Conservation (phyloP, 2,888 invertebrate genomes). For the Parnassius glacialis region DNA sequence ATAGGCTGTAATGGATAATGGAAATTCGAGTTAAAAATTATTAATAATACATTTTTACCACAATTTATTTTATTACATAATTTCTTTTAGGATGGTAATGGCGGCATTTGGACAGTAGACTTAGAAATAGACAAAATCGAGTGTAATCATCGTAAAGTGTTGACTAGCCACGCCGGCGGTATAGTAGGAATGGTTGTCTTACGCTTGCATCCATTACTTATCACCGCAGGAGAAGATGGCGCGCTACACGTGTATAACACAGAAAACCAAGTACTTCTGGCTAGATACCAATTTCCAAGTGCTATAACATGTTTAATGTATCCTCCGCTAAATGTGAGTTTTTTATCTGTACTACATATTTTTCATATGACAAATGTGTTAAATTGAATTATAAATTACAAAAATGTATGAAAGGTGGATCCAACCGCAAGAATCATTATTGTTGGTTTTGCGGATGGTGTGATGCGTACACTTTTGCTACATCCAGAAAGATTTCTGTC, state of each 20-base stretch:
- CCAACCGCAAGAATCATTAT: constrained; percentile 83
- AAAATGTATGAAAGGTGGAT: constrained; percentile 73
- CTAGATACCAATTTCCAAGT: constrained; percentile 78
- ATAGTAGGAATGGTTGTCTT: constrained; percentile 85
- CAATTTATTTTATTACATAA: constrained; percentile 9
- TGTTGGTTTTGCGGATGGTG: constrained; percentile 86
- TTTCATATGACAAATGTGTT: too few relatives aligned
- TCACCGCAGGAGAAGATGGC: constrained; percentile 88
- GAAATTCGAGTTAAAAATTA: too few relatives aligned
- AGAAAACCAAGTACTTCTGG: constrained; percentile 77
- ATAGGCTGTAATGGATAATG: too few relatives aligned
- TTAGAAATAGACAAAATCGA: constrained; percentile 70
- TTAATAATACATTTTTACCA: too few relatives aligned
- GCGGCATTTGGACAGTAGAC: constrained; percentile 84
- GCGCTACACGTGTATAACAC: constrained; percentile 88
- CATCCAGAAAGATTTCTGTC: constrained; percentile 56
- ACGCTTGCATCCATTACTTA: constrained; percentile 85
- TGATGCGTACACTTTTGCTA: constrained; percentile 78
- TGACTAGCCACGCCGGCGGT: constrained; percentile 88
- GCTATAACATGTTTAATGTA: constrained; percentile 83
- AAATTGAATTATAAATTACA: too few relatives aligned
- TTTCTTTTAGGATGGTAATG: constrained; percentile 87
- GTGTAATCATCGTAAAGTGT: constrained; percentile 67
- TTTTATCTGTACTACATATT: neutral
- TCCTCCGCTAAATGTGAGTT: constrained; percentile 84